phyloP scores from a whole-genome alignment of 2,113 vertebrate species.

The Opisthocomus hoazin region DNA sequence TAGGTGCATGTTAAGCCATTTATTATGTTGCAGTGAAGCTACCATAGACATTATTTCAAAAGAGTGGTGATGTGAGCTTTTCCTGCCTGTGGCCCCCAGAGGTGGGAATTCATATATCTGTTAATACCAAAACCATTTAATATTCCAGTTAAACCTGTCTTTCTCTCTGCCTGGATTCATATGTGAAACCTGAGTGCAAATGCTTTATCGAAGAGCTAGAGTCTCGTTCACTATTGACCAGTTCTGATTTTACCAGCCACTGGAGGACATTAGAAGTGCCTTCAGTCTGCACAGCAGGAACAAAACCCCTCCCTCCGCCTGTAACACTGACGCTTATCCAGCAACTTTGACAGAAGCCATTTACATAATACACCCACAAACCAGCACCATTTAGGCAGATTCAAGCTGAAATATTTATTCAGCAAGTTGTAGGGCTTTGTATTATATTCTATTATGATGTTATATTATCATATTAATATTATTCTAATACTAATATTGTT shows the following conservation, averaged over 20 bases:
- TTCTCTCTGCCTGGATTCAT: neutral
- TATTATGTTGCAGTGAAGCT: neutral
- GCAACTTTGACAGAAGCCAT: constrained; percentile 36
- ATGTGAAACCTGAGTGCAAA: neutral
- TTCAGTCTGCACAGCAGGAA: neutral
- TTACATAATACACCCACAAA: constrained; percentile 58
- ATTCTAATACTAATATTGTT: neutral
- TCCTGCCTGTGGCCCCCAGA: neutral
- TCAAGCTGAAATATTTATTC: constrained; percentile 23
- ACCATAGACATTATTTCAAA: neutral
- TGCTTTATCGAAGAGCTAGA: neutral
- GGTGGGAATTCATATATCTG: neutral
- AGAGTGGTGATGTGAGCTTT: neutral
- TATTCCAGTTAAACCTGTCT: neutral
- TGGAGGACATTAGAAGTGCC: neutral
- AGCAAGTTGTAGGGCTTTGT: neutral
- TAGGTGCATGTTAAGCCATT: neutral
- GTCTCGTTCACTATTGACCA: neutral
- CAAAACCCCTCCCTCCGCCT: neutral
- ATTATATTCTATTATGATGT: neutral
- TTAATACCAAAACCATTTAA: neutral
- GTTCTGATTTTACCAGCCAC: neutral
- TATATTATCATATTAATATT: neutral
- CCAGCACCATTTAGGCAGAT: neutral
- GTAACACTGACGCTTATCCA: constrained; percentile 9